Base-by-base conservation (phyloP, 2,797 vertebrate genomes). In the Pseudotriccus pelzelni region DNA sequence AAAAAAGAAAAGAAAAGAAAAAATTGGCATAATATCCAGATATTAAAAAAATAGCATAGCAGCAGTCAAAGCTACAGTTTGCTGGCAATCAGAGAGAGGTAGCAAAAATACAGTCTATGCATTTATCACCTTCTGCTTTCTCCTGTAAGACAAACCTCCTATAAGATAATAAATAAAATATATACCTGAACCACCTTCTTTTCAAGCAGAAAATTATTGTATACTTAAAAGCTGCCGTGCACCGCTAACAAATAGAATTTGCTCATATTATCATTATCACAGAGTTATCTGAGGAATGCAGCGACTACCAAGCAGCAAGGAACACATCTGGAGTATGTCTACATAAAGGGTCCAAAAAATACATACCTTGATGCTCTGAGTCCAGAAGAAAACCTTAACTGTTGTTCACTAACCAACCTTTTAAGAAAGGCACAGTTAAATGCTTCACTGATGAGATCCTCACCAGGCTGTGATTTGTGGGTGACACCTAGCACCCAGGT, bases 21-120 rank as follows among this genome's bases (percentile, higher is more conserved):
- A 6, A 19, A 58, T 91, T 94, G 84, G 59, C 49, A 91, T 43
- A 78, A 72, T 72, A 76, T 58, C 73, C 73, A 87, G 44, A 55
- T 63, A 81, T 84, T 85, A 30, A 79, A 82, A 60, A 74, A 77
- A 74, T 67, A 47, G 18, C 43, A 49, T n/a, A 66, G 82, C 39
- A 44, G 66, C 62, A 90, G 47, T 87, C 39, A 96, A 96, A 88
- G 22, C 14, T 84, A 89, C 70, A 74, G 56, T 78, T 76, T 69
- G 41, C 83, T 80, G 66, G 74, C 44, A 93, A 59, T 66, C 81
- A 94, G 49, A 44, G 82, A 84, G 56, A 84, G 50, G 84, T 55
- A 84, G 58, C 28, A 83, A 89, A 93, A 90, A 84, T 19, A 91
- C 6, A 73, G 44, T 36, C 55, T 56, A 14, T 27, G 16, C 49